These are phyloP conservation scores for Euphydryas editha DNA, from an alignment of 2,888 invertebrate genomes.

Conservation along the genomic window DNA sequence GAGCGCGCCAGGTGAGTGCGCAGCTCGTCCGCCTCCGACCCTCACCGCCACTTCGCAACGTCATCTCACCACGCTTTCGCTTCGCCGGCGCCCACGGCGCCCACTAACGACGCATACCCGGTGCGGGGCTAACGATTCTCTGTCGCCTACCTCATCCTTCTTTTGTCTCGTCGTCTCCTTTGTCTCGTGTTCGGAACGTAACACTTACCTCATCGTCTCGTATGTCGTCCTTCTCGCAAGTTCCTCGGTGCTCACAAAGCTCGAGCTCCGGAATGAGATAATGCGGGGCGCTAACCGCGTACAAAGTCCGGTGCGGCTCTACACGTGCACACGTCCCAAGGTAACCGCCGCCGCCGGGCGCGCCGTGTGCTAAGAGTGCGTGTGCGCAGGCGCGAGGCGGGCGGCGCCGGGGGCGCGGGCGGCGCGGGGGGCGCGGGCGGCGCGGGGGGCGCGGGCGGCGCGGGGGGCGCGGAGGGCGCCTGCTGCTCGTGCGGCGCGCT, in stretches of 20 bases:
- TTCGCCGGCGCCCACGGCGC: constrained; percentile 8
- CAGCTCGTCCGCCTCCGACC: constrained; percentile 29
- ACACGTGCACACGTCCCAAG: too few relatives aligned
- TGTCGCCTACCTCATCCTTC: constrained; percentile 29
- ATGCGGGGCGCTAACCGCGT: too few relatives aligned
- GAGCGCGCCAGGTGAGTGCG: constrained; percentile 64
- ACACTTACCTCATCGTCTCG: too few relatives aligned
- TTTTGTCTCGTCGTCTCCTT: background rate
- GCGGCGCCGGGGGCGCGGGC: background rate
- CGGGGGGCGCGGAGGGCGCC: constrained; percentile 51
- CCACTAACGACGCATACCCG: constrained; percentile 24
- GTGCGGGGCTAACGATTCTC: constrained; percentile 34
- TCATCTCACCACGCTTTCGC: constrained; percentile 33
- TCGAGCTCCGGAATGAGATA: too few relatives aligned
- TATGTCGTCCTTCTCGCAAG: background rate
- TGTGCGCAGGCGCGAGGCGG: too few relatives aligned
- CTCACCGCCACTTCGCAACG: constrained; percentile 16
- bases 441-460: constrained; percentile 35
- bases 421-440: constrained; percentile 39
- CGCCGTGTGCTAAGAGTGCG: too few relatives aligned
- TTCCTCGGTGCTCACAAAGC: constrained; percentile 1
- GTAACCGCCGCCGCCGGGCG: too few relatives aligned
- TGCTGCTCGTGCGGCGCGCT: constrained; percentile 57
- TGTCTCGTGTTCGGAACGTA: constrained; percentile 1
- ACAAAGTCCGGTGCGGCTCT: too few relatives aligned